A percentile compares a stretch with the other conserved stretches of the same genome.
These are phyloP conservation scores for Diarsia brunnea DNA, from an alignment of 2,888 invertebrate genomes.

Conservation along the genomic window DNA sequence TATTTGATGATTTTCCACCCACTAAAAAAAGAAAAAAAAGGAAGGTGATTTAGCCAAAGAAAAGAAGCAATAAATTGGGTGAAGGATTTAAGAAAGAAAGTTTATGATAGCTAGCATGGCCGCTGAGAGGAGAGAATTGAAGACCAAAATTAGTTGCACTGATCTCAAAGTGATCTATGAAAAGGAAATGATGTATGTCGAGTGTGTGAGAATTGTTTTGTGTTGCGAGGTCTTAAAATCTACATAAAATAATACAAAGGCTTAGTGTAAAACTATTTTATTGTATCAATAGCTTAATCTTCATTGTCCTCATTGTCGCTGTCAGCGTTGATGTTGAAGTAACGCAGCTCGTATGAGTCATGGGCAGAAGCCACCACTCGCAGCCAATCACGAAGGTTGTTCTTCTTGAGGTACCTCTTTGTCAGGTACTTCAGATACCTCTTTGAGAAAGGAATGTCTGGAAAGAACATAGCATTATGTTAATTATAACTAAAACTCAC, in stretches of 20 bases:
- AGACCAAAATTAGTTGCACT: background rate
- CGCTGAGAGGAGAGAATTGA: background rate
- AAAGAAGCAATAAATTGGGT: background rate
- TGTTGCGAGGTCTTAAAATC: background rate
- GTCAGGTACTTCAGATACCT: constrained; percentile 99
- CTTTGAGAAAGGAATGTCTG: constrained; percentile 94
- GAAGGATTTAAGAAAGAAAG: background rate
- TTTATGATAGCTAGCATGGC: background rate
- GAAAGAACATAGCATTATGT: constrained; percentile 59
- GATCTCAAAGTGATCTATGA: background rate
- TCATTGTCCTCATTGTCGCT: constrained; percentile 96
- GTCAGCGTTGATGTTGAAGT: constrained; percentile 98
- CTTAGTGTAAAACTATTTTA: constrained; percentile 87
- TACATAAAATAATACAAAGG: constrained; percentile 55
- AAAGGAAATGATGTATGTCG: background rate
- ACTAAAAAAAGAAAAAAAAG: too few relatives aligned
- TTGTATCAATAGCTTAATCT: constrained; percentile 91
- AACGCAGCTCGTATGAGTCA: constrained; percentile 99
- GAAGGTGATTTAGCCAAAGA: background rate
- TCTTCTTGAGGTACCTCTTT: constrained; percentile 99
- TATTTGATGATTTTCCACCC: too few relatives aligned
- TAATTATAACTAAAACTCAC: background rate
- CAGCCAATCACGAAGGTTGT: constrained; percentile 99
- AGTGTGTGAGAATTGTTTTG: background rate
- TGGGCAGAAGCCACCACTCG: constrained; percentile 99